Evolutionary conservation across 2,888 invertebrate genomes (phyloP).

Genomic region (Drosophila nigritarsus): DNA sequence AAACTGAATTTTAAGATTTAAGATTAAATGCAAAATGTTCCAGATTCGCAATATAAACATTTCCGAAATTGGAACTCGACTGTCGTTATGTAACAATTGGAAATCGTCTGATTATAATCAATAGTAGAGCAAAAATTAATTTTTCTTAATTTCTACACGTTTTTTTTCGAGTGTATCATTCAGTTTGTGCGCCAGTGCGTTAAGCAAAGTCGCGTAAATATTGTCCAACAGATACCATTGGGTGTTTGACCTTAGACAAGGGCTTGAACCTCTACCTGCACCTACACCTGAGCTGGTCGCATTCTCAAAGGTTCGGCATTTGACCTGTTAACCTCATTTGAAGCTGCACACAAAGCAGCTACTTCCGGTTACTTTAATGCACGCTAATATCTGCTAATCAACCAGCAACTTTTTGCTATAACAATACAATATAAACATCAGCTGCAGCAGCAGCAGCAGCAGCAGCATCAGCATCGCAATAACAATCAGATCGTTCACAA

Average conservation of each 20-base stretch:
- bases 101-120: background rate
- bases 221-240: conserved; percentile 24
- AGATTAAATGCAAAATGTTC: background rate
- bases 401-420: conserved; percentile 27
- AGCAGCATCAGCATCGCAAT: conserved; percentile 17
- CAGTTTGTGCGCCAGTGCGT: conserved; percentile 26
- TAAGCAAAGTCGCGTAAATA: conserved; percentile 36
- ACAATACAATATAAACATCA: conserved; percentile 18
- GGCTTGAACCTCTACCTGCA: conserved; percentile 28
- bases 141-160: background rate
- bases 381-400: conserved; percentile 51
- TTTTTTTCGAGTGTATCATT: conserved; percentile 16
- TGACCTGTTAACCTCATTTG: conserved; percentile 67
- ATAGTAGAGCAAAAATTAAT: background rate
- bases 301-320: conserved; percentile 23
- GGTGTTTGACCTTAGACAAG: conserved; percentile 48
- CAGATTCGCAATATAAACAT: background rate
- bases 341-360: conserved; percentile 23
- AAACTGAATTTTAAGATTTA: background rate
- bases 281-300: conserved; percentile 22
- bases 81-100: background rate
- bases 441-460: background rate
- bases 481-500: conserved; percentile 49
- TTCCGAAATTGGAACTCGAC: background rate
- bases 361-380: conserved; percentile 65